phyloP scores from a whole-genome alignment of 1,140 invertebrate species.

The Camponotus pennsylvanicus region DNA sequence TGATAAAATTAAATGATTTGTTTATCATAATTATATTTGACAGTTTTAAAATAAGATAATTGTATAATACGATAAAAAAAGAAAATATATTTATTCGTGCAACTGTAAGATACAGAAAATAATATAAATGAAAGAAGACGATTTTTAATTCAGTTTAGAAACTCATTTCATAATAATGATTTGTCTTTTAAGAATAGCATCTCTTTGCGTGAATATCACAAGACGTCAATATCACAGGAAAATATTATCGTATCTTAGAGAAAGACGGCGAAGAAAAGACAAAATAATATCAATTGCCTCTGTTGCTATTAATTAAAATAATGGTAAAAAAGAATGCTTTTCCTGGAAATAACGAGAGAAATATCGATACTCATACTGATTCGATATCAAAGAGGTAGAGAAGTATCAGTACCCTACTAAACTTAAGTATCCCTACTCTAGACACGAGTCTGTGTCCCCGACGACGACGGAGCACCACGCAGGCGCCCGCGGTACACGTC shows the following conservation, averaged over 20 bases:
- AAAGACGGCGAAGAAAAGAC: no score
- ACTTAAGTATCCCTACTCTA: slow-evolving; percentile 39
- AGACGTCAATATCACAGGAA: neutral
- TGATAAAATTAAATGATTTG: no score
- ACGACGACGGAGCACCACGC: slow-evolving; percentile 36
- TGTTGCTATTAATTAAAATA: neutral
- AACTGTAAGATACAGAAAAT: neutral
- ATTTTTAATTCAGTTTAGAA: neutral
- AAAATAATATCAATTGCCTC: neutral
- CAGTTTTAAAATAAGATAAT: neutral
- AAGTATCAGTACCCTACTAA: slow-evolving; percentile 44
- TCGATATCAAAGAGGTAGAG: slow-evolving; percentile 2
- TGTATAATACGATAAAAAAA: neutral
- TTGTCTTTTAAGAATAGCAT: neutral
- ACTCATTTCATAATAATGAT: neutral
- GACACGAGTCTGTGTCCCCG: neutral
- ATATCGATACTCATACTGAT: neutral
- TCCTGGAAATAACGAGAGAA: neutral
- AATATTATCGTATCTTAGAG: neutral
- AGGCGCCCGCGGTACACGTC: slow-evolving; percentile 43
- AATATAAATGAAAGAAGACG: neutral
- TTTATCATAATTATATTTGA: neutral
- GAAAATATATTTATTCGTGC: neutral
- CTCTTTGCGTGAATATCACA: neutral
- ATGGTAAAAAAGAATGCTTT: neutral